phyloP scores from a whole-genome alignment of 2,113 vertebrate genomes.

The Otolemur garnettii region DNA sequence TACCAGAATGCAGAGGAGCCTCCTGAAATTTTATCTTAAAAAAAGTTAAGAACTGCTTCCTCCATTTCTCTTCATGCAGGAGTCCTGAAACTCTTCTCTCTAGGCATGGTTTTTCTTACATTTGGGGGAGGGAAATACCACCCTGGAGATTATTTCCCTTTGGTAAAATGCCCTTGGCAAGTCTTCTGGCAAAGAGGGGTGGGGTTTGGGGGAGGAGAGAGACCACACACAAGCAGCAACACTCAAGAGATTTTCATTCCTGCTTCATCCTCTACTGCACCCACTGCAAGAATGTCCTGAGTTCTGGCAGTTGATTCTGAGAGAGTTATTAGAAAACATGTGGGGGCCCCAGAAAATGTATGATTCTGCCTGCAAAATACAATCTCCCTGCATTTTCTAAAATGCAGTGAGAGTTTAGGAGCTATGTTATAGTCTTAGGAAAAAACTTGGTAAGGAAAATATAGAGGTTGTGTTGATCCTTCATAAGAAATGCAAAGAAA shows the following conservation, averaged over 20 bases:
- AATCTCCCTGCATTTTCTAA: not conserved
- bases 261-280: conserved; percentile 50
- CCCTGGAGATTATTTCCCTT: conserved; percentile 51
- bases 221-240: conserved; percentile 72
- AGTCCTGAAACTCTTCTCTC: conserved; percentile 25
- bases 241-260: conserved; percentile 37
- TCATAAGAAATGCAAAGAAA: not conserved
- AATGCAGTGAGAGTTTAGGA: not conserved
- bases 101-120: not conserved
- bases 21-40: not conserved
- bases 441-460: not conserved
- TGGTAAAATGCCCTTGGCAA: conserved; percentile 45
- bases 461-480: not conserved
- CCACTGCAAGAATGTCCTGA: conserved; percentile 70
- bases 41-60: not conserved
- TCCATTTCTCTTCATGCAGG: not conserved
- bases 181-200: not conserved
- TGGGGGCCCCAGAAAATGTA: not conserved
- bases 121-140: conserved; percentile 9
- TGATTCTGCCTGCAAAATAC: not conserved
- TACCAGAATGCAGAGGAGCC: not conserved
- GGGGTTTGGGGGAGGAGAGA: not conserved
- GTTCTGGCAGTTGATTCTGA: not conserved
- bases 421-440: not conserved
- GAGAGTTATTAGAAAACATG: conserved; percentile 15